phyloP scores from a whole-genome alignment of 2,888 invertebrate genomes.

The Eristalis pertinax region DNA sequence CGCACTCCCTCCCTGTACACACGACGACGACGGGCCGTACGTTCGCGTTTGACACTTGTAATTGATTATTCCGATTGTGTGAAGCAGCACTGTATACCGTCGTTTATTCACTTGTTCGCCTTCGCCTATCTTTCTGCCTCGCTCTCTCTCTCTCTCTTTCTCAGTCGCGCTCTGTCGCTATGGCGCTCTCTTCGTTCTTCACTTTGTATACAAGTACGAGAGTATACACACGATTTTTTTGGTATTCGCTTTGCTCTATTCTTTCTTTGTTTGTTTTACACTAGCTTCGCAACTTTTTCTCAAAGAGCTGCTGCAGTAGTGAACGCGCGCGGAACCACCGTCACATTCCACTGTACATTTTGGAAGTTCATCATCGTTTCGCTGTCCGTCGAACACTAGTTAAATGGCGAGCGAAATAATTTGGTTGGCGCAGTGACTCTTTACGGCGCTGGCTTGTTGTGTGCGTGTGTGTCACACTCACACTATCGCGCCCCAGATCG shows the following conservation, averaged over 20 bases:
- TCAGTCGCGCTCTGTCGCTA: too few relatives aligned
- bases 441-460: not conserved
- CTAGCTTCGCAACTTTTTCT: conserved; percentile 42
- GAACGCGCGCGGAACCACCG: conserved; percentile 68
- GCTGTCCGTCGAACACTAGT: conserved; percentile 72
- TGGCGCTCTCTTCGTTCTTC: conserved; percentile 26
- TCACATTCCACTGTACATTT: conserved; percentile 72
- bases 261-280: conserved; percentile 34
- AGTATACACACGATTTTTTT: conserved; percentile 19
- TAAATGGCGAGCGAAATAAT: conserved; percentile 60
- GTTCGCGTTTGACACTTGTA: conserved; percentile 72
- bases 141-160: not conserved
- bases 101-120: conserved; percentile 41
- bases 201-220: conserved; percentile 13
- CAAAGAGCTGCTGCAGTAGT: conserved; percentile 64
- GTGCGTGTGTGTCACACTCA: conserved; percentile 10
- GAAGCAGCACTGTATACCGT: conserved; percentile 49
- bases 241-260: conserved; percentile 19
- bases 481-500: not conserved
- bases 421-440: conserved; percentile 62
- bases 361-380: conserved; percentile 72
- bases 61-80: conserved; percentile 70
- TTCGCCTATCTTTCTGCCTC: conserved; percentile 7
- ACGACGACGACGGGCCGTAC: conserved; percentile 52
- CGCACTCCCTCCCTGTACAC: conserved; percentile 43